Evolutionary conservation across 2,113 vertebrate genomes (phyloP), one percentile per base, ranked within the genome.

Genomic region (Ameiurus melas): DNA sequence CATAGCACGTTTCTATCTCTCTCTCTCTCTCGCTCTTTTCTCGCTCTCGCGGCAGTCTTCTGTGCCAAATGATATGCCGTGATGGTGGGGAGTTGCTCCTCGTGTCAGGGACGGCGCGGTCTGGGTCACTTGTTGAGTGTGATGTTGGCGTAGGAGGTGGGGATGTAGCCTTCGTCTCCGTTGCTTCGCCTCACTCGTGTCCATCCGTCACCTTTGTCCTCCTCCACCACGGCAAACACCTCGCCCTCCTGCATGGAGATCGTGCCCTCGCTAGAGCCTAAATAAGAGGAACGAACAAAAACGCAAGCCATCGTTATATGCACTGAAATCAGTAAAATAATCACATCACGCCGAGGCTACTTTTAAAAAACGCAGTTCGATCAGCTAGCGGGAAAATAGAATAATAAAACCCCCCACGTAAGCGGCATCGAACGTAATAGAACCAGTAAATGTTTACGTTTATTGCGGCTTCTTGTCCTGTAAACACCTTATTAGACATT

Each of bases 181-280:
- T 97, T 96, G 93, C 87, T 94, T 89, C 96, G 91, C 19, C 96
- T 94, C 47, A 98, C 97, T 0, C 97, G 95, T 4, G 97, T 97
- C 97, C 97, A 98, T 47, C 97, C 97, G 0, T 98, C 97, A 0
- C 97, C 97, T 86, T 97, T 97, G 92, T 98, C 97, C 83, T 97
- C 97, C 90, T 98, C 97, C 84, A 98, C 96, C 83, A 98, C 93
- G 12, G 95, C 93, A 70, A 98, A 94, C 19, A 95, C 94, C 82
- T 98, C 97, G 0, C 97, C 97, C 90, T 98, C 97, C 10, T 95
- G 93, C 97, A 98, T 97, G 80, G 97, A 92, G 88, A 98, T 96
- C 86, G 97, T 98, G 9, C 97, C 97, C 86, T 98, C 97, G 1
- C 97, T 97, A 87, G 96, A 96, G 68, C 97, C 97, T 98, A 93